A percentile compares a stretch with the other conserved stretches of the same genome.
phyloP scores from a whole-genome alignment of 2,888 invertebrate genomes.

The Philereme vetulata region DNA sequence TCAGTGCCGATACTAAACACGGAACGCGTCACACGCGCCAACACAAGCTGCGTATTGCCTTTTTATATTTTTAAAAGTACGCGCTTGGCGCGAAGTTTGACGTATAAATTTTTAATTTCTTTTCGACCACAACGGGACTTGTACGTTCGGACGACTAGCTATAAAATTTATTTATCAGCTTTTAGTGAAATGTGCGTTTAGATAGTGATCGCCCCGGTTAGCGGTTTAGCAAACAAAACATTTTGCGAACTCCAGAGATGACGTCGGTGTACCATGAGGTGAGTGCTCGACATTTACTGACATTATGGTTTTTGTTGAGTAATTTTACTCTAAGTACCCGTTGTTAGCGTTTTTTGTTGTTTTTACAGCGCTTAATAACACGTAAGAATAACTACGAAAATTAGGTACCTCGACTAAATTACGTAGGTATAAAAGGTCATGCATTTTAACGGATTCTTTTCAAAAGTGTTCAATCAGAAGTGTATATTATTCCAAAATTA shows the following conservation, averaged over 20 bases:
- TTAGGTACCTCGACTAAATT: conserved; percentile 31
- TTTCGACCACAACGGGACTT: conserved; percentile 8
- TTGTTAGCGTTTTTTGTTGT: conserved; percentile 39
- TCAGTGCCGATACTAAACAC: conserved; percentile 78
- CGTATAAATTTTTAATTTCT: conserved; percentile 31
- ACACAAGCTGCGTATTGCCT: conserved; percentile 61
- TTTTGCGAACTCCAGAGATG: conserved; percentile 62
- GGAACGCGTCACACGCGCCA: conserved; percentile 78
- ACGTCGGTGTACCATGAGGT: conserved; percentile 78
- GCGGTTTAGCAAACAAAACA: conserved; percentile 54
- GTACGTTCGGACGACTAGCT: conserved; percentile 11
- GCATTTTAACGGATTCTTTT: conserved; percentile 36
- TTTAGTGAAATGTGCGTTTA: conserved; percentile 70
- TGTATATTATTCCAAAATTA: too few relatives aligned
- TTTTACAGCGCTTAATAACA: conserved; percentile 15
- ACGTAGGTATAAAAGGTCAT: conserved; percentile 30
- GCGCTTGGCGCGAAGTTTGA: conserved; percentile 70
- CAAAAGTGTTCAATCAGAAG: conserved; percentile 17
- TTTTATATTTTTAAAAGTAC: conserved; percentile 53
- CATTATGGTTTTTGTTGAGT: conserved; percentile 73
- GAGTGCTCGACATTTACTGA: conserved; percentile 77
- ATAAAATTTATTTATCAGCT: conserved; percentile 24
- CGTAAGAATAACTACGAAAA: conserved; percentile 16
- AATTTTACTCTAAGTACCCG: conserved; percentile 57
- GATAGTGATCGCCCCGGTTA: conserved; percentile 60